Evolutionary conservation across 2,113 vertebrate genomes (phyloP).

Genomic region (Cacatua alba): DNA sequence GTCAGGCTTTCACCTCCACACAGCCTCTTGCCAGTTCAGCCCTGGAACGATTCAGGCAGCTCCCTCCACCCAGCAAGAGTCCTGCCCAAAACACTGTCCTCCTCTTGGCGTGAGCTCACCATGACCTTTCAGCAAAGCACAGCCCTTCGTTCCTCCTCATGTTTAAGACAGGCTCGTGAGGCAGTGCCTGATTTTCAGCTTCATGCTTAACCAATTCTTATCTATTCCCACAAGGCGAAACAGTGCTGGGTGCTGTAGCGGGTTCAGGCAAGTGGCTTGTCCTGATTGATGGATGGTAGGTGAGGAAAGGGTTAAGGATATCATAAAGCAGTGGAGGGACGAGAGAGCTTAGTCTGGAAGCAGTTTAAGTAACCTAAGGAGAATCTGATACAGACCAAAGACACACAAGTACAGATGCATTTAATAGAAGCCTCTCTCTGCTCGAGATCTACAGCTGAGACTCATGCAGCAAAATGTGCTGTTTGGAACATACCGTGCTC

Average conservation of each 20-base stretch:
- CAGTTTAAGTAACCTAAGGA: conserved; percentile 63
- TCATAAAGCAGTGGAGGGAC: not conserved
- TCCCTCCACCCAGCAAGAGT: conserved; percentile 54
- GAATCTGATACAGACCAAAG: conserved; percentile 61
- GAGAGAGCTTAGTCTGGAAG: conserved; percentile 46
- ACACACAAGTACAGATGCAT: conserved; percentile 61
- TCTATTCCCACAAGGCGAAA: not conserved
- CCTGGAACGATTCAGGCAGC: conserved; percentile 23
- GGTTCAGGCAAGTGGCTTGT: not conserved
- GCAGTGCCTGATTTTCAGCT: conserved; percentile 18
- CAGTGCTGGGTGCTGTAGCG: not conserved
- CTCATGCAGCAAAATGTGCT: conserved; percentile 62
- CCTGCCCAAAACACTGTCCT: conserved; percentile 38
- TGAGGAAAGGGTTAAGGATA: conserved; percentile 52
- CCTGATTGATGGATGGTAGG: not conserved
- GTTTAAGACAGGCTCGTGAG: not conserved
- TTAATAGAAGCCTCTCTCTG: conserved; percentile 56
- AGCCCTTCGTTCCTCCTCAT: not conserved
- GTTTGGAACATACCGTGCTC: conserved; percentile 68
- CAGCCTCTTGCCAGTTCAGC: conserved; percentile 26
- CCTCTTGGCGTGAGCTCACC: conserved; percentile 32
- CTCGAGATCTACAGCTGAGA: conserved; percentile 56
- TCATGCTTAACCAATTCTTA: conserved; percentile 10
- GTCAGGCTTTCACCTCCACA: not conserved
- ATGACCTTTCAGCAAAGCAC: conserved; percentile 38